Conservation (phyloP, 2,888 invertebrate genomes). For the Glomeris marginata region DNA sequence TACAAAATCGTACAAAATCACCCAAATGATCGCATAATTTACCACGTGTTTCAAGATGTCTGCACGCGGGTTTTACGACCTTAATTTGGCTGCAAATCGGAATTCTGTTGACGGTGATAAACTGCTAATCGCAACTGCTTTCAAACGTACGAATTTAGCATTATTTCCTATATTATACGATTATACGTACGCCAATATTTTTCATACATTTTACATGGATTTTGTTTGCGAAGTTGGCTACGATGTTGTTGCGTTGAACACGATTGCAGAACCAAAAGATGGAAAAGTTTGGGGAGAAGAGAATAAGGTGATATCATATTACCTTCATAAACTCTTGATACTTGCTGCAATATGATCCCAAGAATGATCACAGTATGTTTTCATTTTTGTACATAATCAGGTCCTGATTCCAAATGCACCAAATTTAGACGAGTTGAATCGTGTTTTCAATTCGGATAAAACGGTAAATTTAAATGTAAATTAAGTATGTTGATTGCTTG, state of each 20-base stretch:
- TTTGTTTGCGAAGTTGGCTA: slow-evolving; percentile 1
- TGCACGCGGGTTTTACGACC: slow-evolving; percentile 7
- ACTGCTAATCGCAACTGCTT: neutral
- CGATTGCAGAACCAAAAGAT: neutral
- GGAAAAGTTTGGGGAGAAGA: neutral
- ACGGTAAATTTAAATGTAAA: too few relatives aligned
- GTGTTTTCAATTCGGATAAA: too few relatives aligned
- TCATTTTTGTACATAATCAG: too few relatives aligned
- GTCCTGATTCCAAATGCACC: too few relatives aligned
- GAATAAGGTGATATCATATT: neutral
- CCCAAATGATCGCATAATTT: too few relatives aligned
- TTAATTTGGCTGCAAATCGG: neutral
- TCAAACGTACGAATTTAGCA: slow-evolving; percentile 2
- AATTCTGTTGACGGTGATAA: neutral
- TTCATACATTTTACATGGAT: neutral
- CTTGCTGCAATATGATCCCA: neutral
- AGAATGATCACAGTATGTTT: too few relatives aligned
- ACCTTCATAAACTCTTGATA: neutral
- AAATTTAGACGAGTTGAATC: too few relatives aligned
- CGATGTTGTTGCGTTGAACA: slow-evolving; percentile 6
- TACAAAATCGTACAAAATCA: too few relatives aligned
- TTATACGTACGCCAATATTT: too few relatives aligned
- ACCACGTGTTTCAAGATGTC: too few relatives aligned
- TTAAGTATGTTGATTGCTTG: too few relatives aligned
- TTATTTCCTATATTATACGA: too few relatives aligned